Percentiles rank a stretch among this genome's conserved stretches.
Evolutionary conservation across 2,113 vertebrate species (phyloP).

Genomic region (Elachura formosa): DNA sequence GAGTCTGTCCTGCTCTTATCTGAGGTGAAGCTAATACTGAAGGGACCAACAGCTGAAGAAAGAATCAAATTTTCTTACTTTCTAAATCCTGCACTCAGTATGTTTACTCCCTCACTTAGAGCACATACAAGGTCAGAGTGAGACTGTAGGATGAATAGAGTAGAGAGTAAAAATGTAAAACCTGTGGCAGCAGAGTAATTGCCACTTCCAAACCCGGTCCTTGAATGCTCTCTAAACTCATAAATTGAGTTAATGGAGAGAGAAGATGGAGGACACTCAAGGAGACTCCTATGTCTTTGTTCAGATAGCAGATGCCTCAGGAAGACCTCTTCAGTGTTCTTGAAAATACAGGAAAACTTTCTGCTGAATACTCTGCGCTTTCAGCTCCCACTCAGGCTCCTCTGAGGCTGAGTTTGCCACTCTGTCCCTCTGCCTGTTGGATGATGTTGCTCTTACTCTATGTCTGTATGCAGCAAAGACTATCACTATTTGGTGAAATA

Average conservation of each 20-base stretch:
- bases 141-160: background rate
- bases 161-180: background rate
- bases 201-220: background rate
- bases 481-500: background rate
- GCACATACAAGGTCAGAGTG: background rate
- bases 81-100: background rate
- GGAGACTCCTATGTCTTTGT: background rate
- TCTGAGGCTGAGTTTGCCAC: background rate
- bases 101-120: background rate
- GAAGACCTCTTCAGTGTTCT: background rate
- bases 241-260: constrained; percentile 6
- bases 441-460: background rate
- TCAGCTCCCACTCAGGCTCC: background rate
- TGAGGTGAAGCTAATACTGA: background rate
- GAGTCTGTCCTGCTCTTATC: background rate
- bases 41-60: background rate
- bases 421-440: background rate
- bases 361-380: background rate
- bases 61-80: background rate
- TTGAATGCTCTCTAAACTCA: background rate
- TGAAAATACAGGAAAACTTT: background rate
- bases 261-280: background rate
- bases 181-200: constrained; percentile 15
- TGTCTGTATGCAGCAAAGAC: background rate
- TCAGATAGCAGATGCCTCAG: background rate